A percentile compares a stretch with the other conserved stretches of the same genome.
These are phyloP conservation scores for Sus cebifrons DNA, from an alignment of 2,797 vertebrate genomes.

Conservation along the genomic window DNA sequence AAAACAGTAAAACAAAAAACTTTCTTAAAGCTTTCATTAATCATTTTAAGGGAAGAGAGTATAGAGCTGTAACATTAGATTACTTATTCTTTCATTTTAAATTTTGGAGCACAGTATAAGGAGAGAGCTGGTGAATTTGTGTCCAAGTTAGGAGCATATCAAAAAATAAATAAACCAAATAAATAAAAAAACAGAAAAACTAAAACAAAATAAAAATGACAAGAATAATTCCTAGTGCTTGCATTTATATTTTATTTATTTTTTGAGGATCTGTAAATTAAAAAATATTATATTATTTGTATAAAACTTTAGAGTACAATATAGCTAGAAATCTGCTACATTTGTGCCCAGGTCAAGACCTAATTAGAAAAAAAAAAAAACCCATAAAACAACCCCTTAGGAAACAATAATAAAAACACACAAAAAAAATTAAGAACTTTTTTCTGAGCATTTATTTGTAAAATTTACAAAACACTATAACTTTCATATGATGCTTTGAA, in stretches of 20 bases:
- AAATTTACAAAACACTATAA: conserved; percentile 19
- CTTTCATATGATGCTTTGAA: conserved; percentile 44
- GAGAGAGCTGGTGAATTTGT: conserved; percentile 54
- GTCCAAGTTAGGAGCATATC: conserved; percentile 12
- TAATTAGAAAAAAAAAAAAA: background rate
- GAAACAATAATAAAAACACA: background rate
- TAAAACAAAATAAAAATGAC: background rate
- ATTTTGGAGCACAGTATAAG: conserved; percentile 60
- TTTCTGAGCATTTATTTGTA: conserved; percentile 6
- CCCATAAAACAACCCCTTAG: background rate
- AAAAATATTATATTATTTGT: conserved; percentile 46
- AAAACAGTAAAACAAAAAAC: background rate
- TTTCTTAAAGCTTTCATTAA: conserved; percentile 39
- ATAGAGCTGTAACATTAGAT: conserved; percentile 56
- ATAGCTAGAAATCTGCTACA: conserved; percentile 57
- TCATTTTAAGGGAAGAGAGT: background rate
- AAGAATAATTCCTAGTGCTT: conserved; percentile 46
- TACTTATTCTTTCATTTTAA: conserved; percentile 29
- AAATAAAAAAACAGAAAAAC: conserved; percentile 19
- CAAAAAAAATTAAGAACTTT: background rate
- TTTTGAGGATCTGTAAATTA: conserved; percentile 58
- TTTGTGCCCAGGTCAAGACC: background rate
- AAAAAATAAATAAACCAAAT: conserved; percentile 44
- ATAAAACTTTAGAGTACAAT: conserved; percentile 23
- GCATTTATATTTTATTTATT: conserved; percentile 26